These are phyloP conservation scores for Oreonectes daqikongensis DNA, from an alignment of 2,797 vertebrate genomes.

Conservation along the genomic window DNA sequence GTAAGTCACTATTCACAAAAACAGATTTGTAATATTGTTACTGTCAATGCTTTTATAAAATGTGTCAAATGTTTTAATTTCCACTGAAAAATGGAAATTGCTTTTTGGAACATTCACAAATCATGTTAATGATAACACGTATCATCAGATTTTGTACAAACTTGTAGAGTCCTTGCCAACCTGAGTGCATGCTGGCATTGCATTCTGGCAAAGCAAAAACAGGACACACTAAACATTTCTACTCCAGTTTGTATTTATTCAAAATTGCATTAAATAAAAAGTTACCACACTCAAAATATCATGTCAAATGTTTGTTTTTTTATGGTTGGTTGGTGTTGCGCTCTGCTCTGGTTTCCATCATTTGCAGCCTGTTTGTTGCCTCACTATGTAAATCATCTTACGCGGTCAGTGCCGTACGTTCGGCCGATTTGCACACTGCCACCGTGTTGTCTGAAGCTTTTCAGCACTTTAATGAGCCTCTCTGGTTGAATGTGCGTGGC, in stretches of 20 bases:
- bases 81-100: neutral
- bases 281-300: neutral
- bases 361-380: slow-evolving; percentile 21
- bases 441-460: slow-evolving; percentile 26
- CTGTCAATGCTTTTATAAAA: neutral
- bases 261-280: neutral
- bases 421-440: slow-evolving; percentile 20
- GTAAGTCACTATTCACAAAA: neutral
- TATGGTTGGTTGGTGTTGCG: neutral
- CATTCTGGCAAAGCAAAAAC: neutral
- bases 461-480: slow-evolving; percentile 38
- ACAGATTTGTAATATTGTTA: neutral
- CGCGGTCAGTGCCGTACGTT: neutral
- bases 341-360: neutral
- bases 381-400: slow-evolving; percentile 10
- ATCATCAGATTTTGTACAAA: neutral
- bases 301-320: neutral
- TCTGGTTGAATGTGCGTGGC: slow-evolving; percentile 32
- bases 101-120: neutral
- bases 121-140: neutral
- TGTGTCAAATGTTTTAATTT: neutral
- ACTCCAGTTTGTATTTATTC: neutral
- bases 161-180: neutral
- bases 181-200: neutral
- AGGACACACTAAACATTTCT: neutral